Base-by-base conservation (phyloP, 2,797 vertebrate species). In the Xenopus petersii region DNA sequence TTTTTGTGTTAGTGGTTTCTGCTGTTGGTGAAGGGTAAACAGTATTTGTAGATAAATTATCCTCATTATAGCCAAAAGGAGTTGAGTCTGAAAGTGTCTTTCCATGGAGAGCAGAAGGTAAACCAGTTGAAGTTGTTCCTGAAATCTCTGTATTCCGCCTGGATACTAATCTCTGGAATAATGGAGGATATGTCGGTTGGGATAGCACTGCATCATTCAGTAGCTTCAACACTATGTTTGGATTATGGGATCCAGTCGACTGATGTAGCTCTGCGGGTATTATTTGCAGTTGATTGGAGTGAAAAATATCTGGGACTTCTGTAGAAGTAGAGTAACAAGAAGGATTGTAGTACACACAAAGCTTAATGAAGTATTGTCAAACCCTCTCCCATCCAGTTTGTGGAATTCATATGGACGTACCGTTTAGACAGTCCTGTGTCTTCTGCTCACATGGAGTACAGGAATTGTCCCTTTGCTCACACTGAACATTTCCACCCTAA, bases 371-470 rank as follows among this genome's bases (percentile, higher is more conserved):
- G 55, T 17, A 42, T 1, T 42, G 36, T 2, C n/a, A 58, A 13
- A 17, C 26, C 26, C 26, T 30, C 26, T 30, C 8, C 12, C 55
- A 58, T 58, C 5, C 55, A 58, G 15, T 7, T 36, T 54, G 9
- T 67, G 7, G 12, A 16, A 49, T 17, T n/a, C 56, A 10, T 36
- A 10, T 62, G 2, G 15, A 59, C 70, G 17, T 78, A 78, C 75
- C 75, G 64, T 69, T 68, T 24, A 63, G 48, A 69, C 75, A 78
- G 12, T 69, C 66, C 49, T 59, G 75, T 47, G 70, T 69, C 33
- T 78, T 73, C 75, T 73, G 59, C 54, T 69, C 75, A 69, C 70
- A 73, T 13, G 71, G 66, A 10, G 65, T 56, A 36, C 75, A 73
- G 51, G 65, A 64, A 13, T 42, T 70, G n/a, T 68, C 70, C n/a